A percentile compares a stretch with the other conserved stretches of the same genome.
Evolutionary conservation across 2,888 invertebrate species (phyloP).

Genomic region (Eupsilia transversa): DNA sequence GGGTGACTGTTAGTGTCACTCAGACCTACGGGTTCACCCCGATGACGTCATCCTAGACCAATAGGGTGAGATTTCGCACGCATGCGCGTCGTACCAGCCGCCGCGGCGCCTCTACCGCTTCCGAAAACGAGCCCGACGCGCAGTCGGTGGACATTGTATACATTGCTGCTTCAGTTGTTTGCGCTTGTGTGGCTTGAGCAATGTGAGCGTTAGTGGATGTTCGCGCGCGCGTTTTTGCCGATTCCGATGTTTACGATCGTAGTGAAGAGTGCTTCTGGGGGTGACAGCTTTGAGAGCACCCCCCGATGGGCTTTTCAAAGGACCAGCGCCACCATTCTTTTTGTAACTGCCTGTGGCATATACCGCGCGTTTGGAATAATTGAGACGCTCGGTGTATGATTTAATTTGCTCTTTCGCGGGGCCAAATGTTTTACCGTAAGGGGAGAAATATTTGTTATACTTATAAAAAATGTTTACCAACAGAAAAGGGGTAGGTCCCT

Average conservation of each 20-base stretch:
- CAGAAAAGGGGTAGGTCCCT: constrained; percentile 66
- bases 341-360: constrained; percentile 83
- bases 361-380: constrained; percentile 87
- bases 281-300: constrained; percentile 88
- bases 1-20: constrained; percentile 90
- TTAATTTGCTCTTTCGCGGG: constrained; percentile 87
- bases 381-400: constrained; percentile 88
- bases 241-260: constrained; percentile 78
- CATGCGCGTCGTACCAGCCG: constrained; percentile 87
- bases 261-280: constrained; percentile 85
- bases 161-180: constrained; percentile 81
- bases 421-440: constrained; percentile 76
- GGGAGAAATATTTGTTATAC: constrained; percentile 76
- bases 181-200: constrained; percentile 62
- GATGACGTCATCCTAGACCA: constrained; percentile 90
- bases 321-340: constrained; percentile 87
- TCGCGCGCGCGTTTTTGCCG: constrained; percentile 68
- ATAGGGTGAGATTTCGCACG: constrained; percentile 85
- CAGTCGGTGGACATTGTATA: constrained; percentile 70
- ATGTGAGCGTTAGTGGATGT: constrained; percentile 75
- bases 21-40: constrained; percentile 88
- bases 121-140: constrained; percentile 70
- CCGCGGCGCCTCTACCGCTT: constrained; percentile 84
- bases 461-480: constrained; percentile 66
- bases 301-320: constrained; percentile 88